Evolutionary conservation across 2,797 vertebrate species (phyloP), one percentile per base, ranked within the genome.

Genomic region (Eremophila alpestris): DNA sequence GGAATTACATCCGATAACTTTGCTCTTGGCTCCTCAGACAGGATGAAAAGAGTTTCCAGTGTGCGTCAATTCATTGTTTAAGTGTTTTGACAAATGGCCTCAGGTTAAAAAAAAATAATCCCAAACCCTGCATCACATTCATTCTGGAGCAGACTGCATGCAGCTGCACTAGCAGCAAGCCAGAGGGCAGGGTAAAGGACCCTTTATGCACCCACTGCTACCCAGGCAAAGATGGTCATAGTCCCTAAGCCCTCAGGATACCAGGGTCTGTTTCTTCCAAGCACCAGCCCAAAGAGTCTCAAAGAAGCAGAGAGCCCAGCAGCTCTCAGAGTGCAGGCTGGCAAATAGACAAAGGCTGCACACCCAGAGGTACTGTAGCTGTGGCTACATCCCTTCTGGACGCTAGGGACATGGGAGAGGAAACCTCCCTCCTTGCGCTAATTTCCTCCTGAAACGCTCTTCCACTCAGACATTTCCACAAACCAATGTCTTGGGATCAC

Each of bases 41-140:
- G 96, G 96, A 97, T 96, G 95, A 96, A 94, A 96, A 94, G 94
- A 78, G 59, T 87, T 97, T 96, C 90, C 95, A 95, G 73, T 92
- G 90, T 97, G 95, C 78, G 73, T 97, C 97, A 97, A 83, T 87
- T 96, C 95, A 97, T 97, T 97, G 97, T 97, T 96, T 96, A 93
- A 97, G 96, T 97, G 94, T 96, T 97, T 97, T 95, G 67, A 95
- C 92, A 96, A 96, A 96, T 97, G 54, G 32, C 77, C 87, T 86
- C 49, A 95, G 80, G 90, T 94, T 90, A 86, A 93, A 95, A 87
- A 81, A 43, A 43, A 18, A 41, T 15, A 41, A 41, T 74, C 77
- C 45, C 73, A 62, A 87, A 40, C 49, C 21, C 78, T 77, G 46
- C 40, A 89, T 60, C 46, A 13, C 58, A 89, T 89, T 89, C 23